Percentiles rank a stretch among this genome's conserved stretches.
These are phyloP conservation scores for Cariama cristata DNA, from an alignment of 2,113 vertebrate genomes.

Conservation along the genomic window DNA sequence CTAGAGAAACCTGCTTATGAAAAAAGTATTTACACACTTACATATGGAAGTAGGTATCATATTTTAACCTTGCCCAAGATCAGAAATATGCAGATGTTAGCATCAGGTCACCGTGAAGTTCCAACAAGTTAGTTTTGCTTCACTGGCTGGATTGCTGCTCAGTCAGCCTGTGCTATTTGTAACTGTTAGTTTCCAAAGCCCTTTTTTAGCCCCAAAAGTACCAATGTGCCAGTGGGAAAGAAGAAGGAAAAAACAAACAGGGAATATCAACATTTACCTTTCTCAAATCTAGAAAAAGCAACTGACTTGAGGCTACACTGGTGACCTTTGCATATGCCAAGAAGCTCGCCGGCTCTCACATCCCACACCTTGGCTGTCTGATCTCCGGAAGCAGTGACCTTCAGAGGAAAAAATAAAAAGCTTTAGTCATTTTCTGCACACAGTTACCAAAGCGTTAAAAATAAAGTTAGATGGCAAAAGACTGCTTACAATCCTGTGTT, in stretches of 20 bases:
- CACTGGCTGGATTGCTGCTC: neutral
- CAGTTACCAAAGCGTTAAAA: constrained; percentile 1
- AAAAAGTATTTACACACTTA: neutral
- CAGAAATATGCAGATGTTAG: neutral
- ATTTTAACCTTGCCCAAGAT: neutral
- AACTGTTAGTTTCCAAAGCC: neutral
- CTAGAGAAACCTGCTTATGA: neutral
- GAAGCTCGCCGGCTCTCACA: constrained; percentile 84
- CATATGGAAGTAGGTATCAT: neutral
- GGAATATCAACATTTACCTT: constrained; percentile 78
- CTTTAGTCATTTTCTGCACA: constrained; percentile 11
- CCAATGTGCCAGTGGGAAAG: neutral
- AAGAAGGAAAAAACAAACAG: neutral
- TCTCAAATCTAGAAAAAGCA: constrained; percentile 89
- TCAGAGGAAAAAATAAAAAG: constrained; percentile 21
- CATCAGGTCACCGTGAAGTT: neutral
- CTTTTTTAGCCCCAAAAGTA: neutral
- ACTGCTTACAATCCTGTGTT: constrained; percentile 87
- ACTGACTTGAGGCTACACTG: constrained; percentile 97
- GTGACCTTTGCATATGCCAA: constrained; percentile 94
- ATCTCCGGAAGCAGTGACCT: constrained; percentile 97
- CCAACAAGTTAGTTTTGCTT: neutral
- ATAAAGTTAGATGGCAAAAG: constrained; percentile 3
- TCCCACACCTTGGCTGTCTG: constrained; percentile 96
- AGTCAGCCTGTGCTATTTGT: neutral